Base-by-base conservation (phyloP, 1,140 invertebrate genomes). In the Akabosia matsudoensis region DNA sequence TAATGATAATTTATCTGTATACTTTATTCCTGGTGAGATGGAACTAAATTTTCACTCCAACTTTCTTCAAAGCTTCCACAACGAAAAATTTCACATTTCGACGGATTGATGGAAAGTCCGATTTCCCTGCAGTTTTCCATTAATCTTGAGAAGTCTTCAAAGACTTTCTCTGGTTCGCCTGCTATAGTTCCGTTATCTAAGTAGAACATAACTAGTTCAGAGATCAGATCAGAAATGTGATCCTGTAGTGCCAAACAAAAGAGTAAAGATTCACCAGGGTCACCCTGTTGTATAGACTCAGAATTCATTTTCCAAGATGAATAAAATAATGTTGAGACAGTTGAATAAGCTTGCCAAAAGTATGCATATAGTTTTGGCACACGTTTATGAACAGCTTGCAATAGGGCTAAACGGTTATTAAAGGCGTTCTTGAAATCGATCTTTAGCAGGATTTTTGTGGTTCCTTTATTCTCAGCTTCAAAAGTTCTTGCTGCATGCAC, bases 381-480 rank as follows among this genome's bases (percentile, higher is more conserved):
- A 45, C 7, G 37, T 10, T 45, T 45, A 18, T 72, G 10, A 22
- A 45, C 33, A 3, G 33, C 70, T 13, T 7, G 13, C 1, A 72
- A 34, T 22, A 72, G 18, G 1, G 28, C 37, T 16, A 37, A 33
- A 30, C 70, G 33, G 2, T 51, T 24, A 28, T 72, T 72, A 28
- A 72, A 72, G 33, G 70, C 70, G 24, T 72, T 72, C 28, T 28
- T 74, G 37, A 64, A 64, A n/a, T 74, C 74, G 22, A 74, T 74
- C 37, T 74, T 74, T n/a, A 74, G 28, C 1, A 74, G 22, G 13
- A 33, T 1, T 33, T 74, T 74, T 18, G 7, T 22, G 26, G 52
- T n/a, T 4, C 7, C 10, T 7, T 61, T 7, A 31, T 26, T 45
- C 1, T 64, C 1, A 14, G 30, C n/a, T 26, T 22, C 14, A 33